phyloP scores from a whole-genome alignment of 2,888 invertebrate genomes.

The Rhaphigaster nebulosa region DNA sequence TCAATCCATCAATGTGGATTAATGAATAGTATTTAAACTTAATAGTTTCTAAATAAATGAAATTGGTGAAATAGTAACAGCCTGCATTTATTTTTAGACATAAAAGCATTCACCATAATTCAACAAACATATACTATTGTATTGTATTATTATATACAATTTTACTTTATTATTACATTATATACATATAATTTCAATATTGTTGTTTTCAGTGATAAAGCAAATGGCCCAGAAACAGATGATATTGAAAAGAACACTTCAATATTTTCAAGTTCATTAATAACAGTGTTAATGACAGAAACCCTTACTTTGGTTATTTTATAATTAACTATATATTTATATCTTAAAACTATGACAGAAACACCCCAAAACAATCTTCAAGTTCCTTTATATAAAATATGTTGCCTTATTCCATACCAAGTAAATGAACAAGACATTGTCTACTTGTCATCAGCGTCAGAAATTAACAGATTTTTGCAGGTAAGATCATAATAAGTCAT shows the following conservation, averaged over 20 bases:
- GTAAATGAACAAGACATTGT: constrained; percentile 6
- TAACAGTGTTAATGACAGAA: neutral
- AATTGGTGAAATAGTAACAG: no score
- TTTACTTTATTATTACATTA: neutral
- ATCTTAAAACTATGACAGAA: neutral
- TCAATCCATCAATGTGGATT: no score
- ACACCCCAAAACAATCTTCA: neutral
- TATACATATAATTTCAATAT: neutral
- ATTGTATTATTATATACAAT: no score
- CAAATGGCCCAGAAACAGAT: neutral
- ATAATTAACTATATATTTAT: neutral
- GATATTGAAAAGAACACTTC: neutral
- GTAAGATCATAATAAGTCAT: neutral
- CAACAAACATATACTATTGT: no score
- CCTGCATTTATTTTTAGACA: no score
- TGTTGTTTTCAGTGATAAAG: neutral
- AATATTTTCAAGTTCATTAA: constrained; percentile 3
- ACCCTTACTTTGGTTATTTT: neutral
- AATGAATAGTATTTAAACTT: no score
- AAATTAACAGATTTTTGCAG: constrained; percentile 34
- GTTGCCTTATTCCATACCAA: constrained; percentile 13
- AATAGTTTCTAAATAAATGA: no score
- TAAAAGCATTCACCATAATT: no score
- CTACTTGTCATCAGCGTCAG: neutral
- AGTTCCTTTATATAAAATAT: constrained; percentile 19